Base-by-base conservation (phyloP, 2,888 invertebrate species). In the Nomada ruficornis region DNA sequence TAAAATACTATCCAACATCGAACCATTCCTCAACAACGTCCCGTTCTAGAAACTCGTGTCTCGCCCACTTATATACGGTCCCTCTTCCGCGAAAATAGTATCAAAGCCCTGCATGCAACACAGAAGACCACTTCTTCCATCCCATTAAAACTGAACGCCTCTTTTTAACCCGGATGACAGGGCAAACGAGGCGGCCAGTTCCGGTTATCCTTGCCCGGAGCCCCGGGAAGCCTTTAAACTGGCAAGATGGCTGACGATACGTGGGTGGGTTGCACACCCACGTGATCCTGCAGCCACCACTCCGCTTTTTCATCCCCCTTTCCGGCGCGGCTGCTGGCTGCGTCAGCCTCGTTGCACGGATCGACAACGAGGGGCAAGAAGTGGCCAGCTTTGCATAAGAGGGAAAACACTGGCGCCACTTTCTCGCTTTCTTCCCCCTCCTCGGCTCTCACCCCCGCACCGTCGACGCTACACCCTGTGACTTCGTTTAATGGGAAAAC, bases 191-290 rank as follows among this genome's bases (percentile, higher is more conserved):
- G 29, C 68, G 60, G 54, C 65, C 50, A 77, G 77, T 71, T 76
- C 77, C 64, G 80, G 81, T 79, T 86, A 85, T 87, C 83, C 83
- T 81, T 77, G 62, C 60, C 73, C 72, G 57, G 47, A 68, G 76
- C 52, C 52, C 52, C 13, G 67, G 77, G 80, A 86, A 82, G 82
- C 85, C 81, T 86, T 82, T 82, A 83, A 88, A 88, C 75, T 73
- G 42, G 68, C 88, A 88, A 88, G 85, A 86, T 88, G 88, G 88
- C 88, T 78, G 88, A 84, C 86, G 79, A 84, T 84, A 82, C 83
- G 82, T 77, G 73, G 76, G 69, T 74, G 70, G 80, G 82, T 71
- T 71, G 87, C 72, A 84, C 88, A 76, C 86, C 84, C 87, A 86
- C 88, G 85, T 78, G 86, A 84, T 87, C 85, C 83, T 77, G 79